phyloP scores from a whole-genome alignment of 2,113 vertebrate genomes.

The Odocoileus hemionus region DNA sequence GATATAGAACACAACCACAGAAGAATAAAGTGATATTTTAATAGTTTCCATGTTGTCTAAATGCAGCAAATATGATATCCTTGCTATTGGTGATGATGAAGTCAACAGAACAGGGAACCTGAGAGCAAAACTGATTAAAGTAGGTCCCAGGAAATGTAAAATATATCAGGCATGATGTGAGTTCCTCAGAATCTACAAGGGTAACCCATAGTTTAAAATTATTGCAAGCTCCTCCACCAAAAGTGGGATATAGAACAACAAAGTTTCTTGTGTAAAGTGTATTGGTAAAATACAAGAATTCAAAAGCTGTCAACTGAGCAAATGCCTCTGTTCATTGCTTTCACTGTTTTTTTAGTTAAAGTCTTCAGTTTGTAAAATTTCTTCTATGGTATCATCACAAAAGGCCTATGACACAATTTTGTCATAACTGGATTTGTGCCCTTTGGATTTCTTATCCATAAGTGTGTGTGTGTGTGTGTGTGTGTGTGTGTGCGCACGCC shows the following conservation, averaged over 20 bases:
- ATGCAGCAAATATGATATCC: background rate
- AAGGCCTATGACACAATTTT: background rate
- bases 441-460: background rate
- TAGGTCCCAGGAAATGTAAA: background rate
- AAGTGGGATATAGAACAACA: background rate
- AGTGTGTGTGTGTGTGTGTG: background rate
- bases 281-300: constrained; percentile 15
- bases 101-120: background rate
- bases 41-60: background rate
- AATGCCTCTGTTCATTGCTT: background rate
- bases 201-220: background rate
- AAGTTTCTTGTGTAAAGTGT: background rate
- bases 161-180: background rate
- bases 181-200: background rate
- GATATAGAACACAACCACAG: background rate
- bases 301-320: background rate
- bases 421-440: background rate
- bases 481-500: no score
- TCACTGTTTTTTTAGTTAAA: background rate
- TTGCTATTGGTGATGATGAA: background rate
- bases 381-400: background rate
- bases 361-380: background rate
- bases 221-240: background rate
- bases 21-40: background rate
- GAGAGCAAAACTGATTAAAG: background rate